Evolutionary conservation across 2,113 vertebrate species (phyloP).

Genomic region (Psilopsiagon aurifrons): DNA sequence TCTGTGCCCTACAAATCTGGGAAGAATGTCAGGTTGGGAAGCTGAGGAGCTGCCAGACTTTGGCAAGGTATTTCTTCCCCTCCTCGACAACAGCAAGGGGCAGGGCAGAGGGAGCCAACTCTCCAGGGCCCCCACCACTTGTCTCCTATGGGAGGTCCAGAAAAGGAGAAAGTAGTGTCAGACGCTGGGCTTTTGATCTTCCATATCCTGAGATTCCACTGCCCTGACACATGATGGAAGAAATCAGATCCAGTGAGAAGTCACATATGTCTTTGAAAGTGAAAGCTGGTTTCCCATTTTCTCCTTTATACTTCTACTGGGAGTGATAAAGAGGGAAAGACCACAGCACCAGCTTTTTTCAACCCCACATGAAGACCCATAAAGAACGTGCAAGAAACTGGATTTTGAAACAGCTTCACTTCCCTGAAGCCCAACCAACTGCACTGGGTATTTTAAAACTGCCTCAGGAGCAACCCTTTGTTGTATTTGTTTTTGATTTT

Average conservation of each 20-base stretch:
- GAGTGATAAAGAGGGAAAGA: background rate
- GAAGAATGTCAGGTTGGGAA: background rate
- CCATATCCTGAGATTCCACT: background rate
- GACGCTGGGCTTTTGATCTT: background rate
- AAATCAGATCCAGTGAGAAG: background rate
- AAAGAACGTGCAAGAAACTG: background rate
- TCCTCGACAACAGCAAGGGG: background rate
- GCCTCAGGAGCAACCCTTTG: background rate
- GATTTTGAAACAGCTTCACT: conserved; percentile 1
- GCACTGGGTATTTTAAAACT: background rate
- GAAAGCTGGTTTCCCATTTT: background rate
- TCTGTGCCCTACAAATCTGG: background rate
- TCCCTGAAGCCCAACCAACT: background rate
- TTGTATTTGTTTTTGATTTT: background rate
- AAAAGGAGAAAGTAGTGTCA: background rate
- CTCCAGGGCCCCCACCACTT: background rate
- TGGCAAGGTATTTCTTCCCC: background rate
- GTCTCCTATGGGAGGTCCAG: background rate
- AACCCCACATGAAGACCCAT: background rate
- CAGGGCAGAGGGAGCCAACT: background rate
- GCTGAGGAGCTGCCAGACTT: background rate
- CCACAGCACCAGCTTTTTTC: background rate
- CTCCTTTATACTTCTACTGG: background rate
- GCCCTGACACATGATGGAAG: accelerated
- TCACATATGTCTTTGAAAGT: background rate